Evolutionary conservation across 2,888 invertebrate genomes (phyloP).

Genomic region (Yponomeuta cagnagella): DNA sequence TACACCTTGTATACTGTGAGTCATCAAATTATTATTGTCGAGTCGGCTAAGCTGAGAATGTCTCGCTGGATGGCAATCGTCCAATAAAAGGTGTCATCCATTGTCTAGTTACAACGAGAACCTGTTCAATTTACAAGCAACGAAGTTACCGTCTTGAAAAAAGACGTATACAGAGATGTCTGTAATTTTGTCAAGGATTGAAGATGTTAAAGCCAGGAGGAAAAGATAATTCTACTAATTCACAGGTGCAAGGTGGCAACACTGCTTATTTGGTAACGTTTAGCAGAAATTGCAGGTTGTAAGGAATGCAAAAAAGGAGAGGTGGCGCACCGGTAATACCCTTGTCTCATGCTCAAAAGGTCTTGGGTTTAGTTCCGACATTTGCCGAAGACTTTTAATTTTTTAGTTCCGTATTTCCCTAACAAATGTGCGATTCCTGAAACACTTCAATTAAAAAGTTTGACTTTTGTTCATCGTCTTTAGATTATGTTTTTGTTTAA

Average conservation of each 20-base stretch:
- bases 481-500: no score
- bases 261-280: not conserved
- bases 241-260: not conserved
- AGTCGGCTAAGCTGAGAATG: not conserved
- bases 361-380: no score
- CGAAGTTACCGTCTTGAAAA: not conserved
- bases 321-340: no score
- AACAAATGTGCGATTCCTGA: no score
- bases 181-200: not conserved
- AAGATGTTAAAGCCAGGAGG: not conserved
- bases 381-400: no score
- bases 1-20: not conserved
- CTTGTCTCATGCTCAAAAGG: no score
- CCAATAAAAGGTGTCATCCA: slow-evolving; percentile 35
- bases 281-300: not conserved
- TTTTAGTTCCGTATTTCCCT: no score
- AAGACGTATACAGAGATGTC: not conserved
- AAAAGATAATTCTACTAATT: not conserved
- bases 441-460: no score
- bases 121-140: no score
- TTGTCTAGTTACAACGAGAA: slow-evolving; percentile 35
- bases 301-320: not conserved
- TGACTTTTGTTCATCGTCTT: no score
- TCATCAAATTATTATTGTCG: not conserved
- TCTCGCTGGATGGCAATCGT: slow-evolving; percentile 37